phyloP scores from a whole-genome alignment of 1,140 invertebrate species.

The Ditylenchus dipsaci region DNA sequence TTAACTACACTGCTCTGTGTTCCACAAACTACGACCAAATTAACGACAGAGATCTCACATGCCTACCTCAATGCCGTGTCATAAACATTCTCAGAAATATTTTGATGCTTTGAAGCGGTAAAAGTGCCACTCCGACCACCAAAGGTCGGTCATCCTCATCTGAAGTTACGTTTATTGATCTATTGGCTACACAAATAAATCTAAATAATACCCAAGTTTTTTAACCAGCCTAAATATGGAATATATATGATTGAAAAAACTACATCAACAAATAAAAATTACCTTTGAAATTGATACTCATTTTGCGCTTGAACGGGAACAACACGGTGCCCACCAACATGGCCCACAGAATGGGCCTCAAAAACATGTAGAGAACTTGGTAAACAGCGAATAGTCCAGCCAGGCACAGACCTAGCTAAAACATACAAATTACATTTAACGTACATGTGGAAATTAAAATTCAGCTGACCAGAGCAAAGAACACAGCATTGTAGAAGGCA shows the following conservation, averaged over 20 bases:
- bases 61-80: slow-evolving; percentile 44
- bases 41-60: too few relatives aligned
- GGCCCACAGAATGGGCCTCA: slow-evolving; percentile 45
- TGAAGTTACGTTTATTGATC: too few relatives aligned
- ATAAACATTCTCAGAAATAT: slow-evolving; percentile 70
- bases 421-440: neutral
- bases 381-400: slow-evolving; percentile 43
- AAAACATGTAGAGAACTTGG: slow-evolving; percentile 43
- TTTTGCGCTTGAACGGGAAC: slow-evolving; percentile 26
- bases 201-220: slow-evolving; percentile 47
- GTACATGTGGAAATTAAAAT: neutral
- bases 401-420: slow-evolving; percentile 40
- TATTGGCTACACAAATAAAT: too few relatives aligned
- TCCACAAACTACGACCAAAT: too few relatives aligned
- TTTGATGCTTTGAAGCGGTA: slow-evolving; percentile 72
- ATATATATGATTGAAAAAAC: slow-evolving; percentile 9
- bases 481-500: slow-evolving; percentile 46
- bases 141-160: slow-evolving; percentile 62
- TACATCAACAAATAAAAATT: neutral
- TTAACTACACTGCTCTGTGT: too few relatives aligned
- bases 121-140: slow-evolving; percentile 67
- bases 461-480: slow-evolving; percentile 39
- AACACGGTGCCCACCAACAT: slow-evolving; percentile 39
- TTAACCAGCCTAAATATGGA: slow-evolving; percentile 67
- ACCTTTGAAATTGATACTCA: slow-evolving; percentile 20